Evolutionary conservation across 2,888 invertebrate genomes (phyloP).

Genomic region (Zootermopsis nevadensis): DNA sequence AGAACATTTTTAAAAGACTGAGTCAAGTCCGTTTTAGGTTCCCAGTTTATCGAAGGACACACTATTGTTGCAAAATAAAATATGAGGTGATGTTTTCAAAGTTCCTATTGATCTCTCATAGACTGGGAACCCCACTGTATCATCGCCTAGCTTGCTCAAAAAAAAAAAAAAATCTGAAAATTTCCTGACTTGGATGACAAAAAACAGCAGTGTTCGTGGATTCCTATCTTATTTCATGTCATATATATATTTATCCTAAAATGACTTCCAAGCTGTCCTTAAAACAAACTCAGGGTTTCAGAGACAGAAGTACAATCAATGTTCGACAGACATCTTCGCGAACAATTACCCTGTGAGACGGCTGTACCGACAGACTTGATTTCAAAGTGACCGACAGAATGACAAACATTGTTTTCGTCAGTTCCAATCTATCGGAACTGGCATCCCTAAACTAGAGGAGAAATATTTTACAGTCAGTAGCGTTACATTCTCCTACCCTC

Average conservation of each 20-base stretch:
- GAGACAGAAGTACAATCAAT: constrained; percentile 52
- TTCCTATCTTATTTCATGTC: constrained; percentile 24
- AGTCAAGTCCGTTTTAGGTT: constrained; percentile 52
- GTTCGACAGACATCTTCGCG: not conserved
- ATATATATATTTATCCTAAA: constrained; percentile 18
- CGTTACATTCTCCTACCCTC: constrained; percentile 46
- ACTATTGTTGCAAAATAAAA: constrained; percentile 53
- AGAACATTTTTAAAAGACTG: constrained; percentile 52
- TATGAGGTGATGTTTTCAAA: constrained; percentile 53
- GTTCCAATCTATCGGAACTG: not conserved
- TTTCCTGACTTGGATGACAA: constrained; percentile 11
- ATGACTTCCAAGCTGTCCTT: constrained; percentile 42
- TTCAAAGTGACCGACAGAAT: not conserved
- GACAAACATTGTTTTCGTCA: not conserved
- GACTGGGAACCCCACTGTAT: constrained; percentile 51
- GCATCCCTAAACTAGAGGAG: constrained; percentile 10
- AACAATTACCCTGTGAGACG: constrained; percentile 29
- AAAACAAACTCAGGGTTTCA: constrained; percentile 51
- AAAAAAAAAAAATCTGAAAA: constrained; percentile 44
- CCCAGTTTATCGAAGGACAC: constrained; percentile 52
- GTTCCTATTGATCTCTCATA: constrained; percentile 54
- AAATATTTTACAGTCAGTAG: constrained; percentile 22
- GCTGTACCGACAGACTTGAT: constrained; percentile 5
- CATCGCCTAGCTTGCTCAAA: constrained; percentile 52
- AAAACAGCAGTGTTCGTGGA: constrained; percentile 41